Conservation (phyloP, 2,797 vertebrate species). For the Typhlichthys eigenmanni region DNA sequence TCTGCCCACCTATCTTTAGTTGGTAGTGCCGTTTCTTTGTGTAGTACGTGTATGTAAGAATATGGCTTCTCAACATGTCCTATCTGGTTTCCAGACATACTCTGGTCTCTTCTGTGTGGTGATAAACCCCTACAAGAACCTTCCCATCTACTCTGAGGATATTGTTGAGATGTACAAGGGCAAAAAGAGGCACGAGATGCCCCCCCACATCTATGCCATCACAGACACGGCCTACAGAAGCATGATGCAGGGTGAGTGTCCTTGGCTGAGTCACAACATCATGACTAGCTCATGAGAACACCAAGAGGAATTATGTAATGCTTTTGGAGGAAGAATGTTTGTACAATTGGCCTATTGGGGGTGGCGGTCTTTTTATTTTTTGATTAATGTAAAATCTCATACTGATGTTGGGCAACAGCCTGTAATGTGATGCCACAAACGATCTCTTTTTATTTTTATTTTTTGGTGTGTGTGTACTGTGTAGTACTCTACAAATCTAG, state of each 20-base stretch:
- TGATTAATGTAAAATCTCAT: not conserved
- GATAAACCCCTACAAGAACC: conserved; percentile 98
- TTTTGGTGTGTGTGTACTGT: not conserved
- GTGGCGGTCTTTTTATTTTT: not conserved
- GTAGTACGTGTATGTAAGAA: not conserved
- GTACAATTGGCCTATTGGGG: not conserved
- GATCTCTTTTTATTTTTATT: conserved; percentile 12
- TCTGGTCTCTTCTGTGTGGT: conserved; percentile 98
- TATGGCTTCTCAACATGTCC: not conserved
- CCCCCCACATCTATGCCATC: conserved; percentile 98
- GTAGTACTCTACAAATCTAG: not conserved
- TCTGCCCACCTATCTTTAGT: too few relatives aligned
- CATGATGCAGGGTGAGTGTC: conserved; percentile 95
- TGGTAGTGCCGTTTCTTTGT: not conserved
- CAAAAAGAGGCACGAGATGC: conserved; percentile 99
- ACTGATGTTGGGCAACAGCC: not conserved
- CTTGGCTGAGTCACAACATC: not conserved
- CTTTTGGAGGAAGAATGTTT: not conserved
- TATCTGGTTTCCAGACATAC: conserved; percentile 83
- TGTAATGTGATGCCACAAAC: conserved; percentile 5
- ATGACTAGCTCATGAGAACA: not conserved
- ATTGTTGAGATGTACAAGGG: conserved; percentile 99
- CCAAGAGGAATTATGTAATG: not conserved
- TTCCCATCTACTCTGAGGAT: conserved; percentile 98
- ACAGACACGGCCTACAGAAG: conserved; percentile 97